phyloP scores from a whole-genome alignment of 23 tunicate species.

The Trididemnum clinides region DNA sequence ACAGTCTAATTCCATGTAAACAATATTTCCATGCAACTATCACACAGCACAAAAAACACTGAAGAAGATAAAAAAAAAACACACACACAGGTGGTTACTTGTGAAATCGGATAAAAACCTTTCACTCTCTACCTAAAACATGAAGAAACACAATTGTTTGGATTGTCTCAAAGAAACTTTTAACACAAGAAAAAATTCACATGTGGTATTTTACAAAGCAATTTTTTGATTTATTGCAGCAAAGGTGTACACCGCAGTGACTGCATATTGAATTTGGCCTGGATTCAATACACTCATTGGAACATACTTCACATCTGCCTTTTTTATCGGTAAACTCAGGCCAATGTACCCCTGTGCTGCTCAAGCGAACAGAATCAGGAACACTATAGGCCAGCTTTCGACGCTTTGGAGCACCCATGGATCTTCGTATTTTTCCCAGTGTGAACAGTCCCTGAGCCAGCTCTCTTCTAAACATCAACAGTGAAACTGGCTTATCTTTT shows the following conservation, averaged over 20 bases:
- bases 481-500: neutral
- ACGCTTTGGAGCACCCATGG: neutral
- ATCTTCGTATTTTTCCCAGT: neutral
- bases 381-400: neutral
- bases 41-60: too few species aligned
- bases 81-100: too few species aligned
- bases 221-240: neutral
- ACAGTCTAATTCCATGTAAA: too few species aligned
- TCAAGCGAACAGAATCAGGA: neutral
- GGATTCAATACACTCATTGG: neutral
- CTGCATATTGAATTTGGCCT: neutral
- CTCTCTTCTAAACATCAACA: neutral
- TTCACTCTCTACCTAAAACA: too few species aligned
- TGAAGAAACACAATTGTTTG: too few species aligned
- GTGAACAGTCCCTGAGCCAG: constrained; percentile 11
- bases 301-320: constrained; percentile 21
- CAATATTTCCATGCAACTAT: too few species aligned
- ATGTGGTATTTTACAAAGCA: neutral
- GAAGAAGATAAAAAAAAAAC: too few species aligned
- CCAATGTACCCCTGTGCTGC: neutral
- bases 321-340: neutral
- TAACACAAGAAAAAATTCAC: neutral
- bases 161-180: too few species aligned
- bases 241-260: constrained; percentile 13
- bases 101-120: too few species aligned